These are phyloP conservation scores for Liposcelis brunnea DNA, from an alignment of 2,888 invertebrate genomes.

Conservation along the genomic window DNA sequence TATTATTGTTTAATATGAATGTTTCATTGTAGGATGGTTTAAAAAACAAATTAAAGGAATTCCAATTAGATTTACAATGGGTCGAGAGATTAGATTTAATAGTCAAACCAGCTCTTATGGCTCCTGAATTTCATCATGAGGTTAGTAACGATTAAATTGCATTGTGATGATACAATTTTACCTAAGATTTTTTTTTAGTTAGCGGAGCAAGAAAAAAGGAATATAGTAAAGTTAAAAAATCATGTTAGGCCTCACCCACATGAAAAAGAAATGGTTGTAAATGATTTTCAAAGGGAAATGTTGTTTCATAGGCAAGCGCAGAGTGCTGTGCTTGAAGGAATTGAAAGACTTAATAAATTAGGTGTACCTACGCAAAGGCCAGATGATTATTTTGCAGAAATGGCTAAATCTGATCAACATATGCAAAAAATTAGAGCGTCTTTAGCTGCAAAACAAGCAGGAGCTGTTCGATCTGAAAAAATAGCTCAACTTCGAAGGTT, in stretches of 20 bases:
- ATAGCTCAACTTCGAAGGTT: conserved; percentile 77
- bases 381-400: conserved; percentile 95
- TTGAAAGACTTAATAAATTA: conserved; percentile 56
- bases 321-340: conserved; percentile 62
- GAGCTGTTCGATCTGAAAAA: conserved; percentile 75
- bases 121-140: conserved; percentile 59
- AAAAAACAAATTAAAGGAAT: conserved; percentile 49
- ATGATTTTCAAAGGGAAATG: conserved; percentile 87
- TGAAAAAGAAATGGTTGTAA: conserved; percentile 28
- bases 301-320: conserved; percentile 76
- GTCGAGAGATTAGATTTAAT: conserved; percentile 66
- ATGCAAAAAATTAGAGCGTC: conserved; percentile 61
- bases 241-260: conserved; percentile 7
- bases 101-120: conserved; percentile 59
- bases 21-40: conserved; percentile 34
- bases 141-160: too few relatives aligned
- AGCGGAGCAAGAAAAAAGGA: conserved; percentile 21
- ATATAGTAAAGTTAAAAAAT: conserved; percentile 19
- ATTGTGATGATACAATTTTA: too few relatives aligned
- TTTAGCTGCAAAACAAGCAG: conserved; percentile 44
- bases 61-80: conserved; percentile 64
- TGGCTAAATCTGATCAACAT: conserved; percentile 93
- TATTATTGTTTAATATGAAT: conserved; percentile 10
- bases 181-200: conserved; percentile 18
- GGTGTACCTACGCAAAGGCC: conserved; percentile 70